These are phyloP conservation scores for Rhyzopertha dominica DNA, from an alignment of 1,140 invertebrate genomes.

Conservation along the genomic window DNA sequence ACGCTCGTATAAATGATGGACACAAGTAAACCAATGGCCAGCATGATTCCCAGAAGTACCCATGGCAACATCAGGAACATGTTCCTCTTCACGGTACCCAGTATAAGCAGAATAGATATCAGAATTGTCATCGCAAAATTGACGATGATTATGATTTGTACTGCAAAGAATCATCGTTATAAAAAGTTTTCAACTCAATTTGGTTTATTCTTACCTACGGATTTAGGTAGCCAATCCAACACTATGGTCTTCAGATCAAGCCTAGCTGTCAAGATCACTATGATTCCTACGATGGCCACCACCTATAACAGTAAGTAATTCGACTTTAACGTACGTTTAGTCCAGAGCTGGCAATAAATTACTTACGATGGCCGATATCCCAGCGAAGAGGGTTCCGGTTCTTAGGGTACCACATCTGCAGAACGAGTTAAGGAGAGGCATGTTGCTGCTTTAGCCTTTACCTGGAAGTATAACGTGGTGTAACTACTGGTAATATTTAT, in stretches of 20 bases:
- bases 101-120: conserved; percentile 67
- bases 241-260: conserved; percentile 67
- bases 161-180: conserved; percentile 46
- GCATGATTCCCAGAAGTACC: conserved; percentile 71
- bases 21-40: conserved; percentile 65
- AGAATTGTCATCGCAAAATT: conserved; percentile 78
- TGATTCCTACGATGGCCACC: conserved; percentile 53
- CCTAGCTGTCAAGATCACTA: conserved; percentile 51
- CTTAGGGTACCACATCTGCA: conserved; percentile 64
- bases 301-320: conserved; percentile 48
- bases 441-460: no score
- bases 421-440: conserved; percentile 32
- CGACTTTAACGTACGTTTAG: conserved; percentile 47
- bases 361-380: conserved; percentile 59
- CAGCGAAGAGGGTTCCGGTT: conserved; percentile 65
- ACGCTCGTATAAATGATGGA: conserved; percentile 71
- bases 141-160: conserved; percentile 71
- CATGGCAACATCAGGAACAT: conserved; percentile 77
- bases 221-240: conserved; percentile 54
- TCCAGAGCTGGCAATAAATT: conserved; percentile 47
- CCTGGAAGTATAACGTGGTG: no score
- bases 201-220: conserved; percentile 38
- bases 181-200: not conserved
- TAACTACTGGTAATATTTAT: no score
- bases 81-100: conserved; percentile 69